phyloP scores from a whole-genome alignment of 2,888 invertebrate species.

The Alloscopus bannaensis region DNA sequence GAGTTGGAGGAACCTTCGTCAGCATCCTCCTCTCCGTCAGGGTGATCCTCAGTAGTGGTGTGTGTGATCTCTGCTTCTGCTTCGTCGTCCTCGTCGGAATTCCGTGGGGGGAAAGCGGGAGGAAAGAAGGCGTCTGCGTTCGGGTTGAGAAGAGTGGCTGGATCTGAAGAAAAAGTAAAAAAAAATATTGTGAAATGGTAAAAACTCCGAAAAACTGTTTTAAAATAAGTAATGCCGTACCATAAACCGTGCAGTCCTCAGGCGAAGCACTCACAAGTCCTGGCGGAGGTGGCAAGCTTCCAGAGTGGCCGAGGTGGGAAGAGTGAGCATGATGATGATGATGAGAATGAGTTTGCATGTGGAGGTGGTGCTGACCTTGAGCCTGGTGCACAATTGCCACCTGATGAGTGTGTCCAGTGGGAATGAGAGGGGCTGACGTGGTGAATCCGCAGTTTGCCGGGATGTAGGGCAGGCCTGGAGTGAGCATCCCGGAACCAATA shows the following conservation, averaged over 20 bases:
- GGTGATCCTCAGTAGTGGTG: background rate
- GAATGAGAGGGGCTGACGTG: background rate
- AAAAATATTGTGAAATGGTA: background rate
- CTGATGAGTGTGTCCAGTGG: background rate
- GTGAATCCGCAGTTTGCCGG: conserved; percentile 5
- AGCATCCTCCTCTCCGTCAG: conserved; percentile 8
- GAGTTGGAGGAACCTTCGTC: too few relatives aligned
- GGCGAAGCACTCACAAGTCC: conserved; percentile 31
- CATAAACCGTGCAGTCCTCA: background rate
- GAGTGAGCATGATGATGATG: background rate
- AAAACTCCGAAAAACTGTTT: background rate
- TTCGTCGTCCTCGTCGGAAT: background rate
- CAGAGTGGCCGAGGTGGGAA: background rate
- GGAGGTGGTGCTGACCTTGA: conserved; percentile 11
- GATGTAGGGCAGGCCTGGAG: conserved; percentile 33
- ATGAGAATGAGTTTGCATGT: background rate
- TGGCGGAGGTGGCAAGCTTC: background rate
- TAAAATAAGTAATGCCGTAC: background rate
- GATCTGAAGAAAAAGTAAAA: background rate
- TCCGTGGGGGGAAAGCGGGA: conserved; percentile 26
- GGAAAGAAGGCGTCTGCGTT: conserved; percentile 53
- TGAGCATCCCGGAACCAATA: conserved; percentile 23
- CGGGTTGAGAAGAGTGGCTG: conserved; percentile 44
- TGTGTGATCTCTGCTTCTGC: background rate
- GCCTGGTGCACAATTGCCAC: background rate